A percentile compares a stretch with the other conserved stretches of the same genome.
Evolutionary conservation across 2,888 invertebrate species (phyloP).

Genomic region (Stenchaetothrips biformis): DNA sequence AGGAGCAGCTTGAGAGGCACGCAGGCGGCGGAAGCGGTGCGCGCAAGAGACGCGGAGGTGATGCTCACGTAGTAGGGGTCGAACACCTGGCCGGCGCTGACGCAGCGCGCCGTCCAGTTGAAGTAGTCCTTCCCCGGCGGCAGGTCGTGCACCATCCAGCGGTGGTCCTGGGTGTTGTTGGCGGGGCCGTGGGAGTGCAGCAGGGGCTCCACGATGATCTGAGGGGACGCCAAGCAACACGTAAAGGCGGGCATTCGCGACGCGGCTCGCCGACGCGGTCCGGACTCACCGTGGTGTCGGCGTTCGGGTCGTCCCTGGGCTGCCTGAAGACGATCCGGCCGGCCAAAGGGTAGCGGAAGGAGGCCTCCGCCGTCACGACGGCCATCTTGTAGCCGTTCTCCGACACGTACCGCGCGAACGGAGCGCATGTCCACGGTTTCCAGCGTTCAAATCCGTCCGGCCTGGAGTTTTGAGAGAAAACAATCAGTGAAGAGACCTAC

Average conservation of each 20-base stretch:
- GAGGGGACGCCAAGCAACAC: neutral
- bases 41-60: neutral
- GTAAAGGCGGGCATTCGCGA: neutral
- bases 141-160: constrained; percentile 78
- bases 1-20: neutral
- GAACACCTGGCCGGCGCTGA: constrained; percentile 69
- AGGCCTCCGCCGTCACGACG: constrained; percentile 72
- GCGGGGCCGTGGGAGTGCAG: constrained; percentile 1
- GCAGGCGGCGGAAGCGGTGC: too few relatives aligned
- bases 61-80: constrained; percentile 66
- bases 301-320: constrained; percentile 69
- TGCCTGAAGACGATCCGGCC: constrained; percentile 79
- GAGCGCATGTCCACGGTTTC: constrained; percentile 59
- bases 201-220: constrained; percentile 17
- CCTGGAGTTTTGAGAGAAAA: constrained; percentile 40
- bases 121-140: constrained; percentile 83
- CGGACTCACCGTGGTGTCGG: constrained; percentile 69
- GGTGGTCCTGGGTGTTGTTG: constrained; percentile 45
- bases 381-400: constrained; percentile 64
- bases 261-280: neutral
- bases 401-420: constrained; percentile 57
- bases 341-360: constrained; percentile 82
- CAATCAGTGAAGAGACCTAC: neutral
- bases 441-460: neutral
- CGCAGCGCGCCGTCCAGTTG: constrained; percentile 81